These are phyloP conservation scores for Apamea crenata DNA, from an alignment of 2,888 invertebrate species.

Conservation along the genomic window DNA sequence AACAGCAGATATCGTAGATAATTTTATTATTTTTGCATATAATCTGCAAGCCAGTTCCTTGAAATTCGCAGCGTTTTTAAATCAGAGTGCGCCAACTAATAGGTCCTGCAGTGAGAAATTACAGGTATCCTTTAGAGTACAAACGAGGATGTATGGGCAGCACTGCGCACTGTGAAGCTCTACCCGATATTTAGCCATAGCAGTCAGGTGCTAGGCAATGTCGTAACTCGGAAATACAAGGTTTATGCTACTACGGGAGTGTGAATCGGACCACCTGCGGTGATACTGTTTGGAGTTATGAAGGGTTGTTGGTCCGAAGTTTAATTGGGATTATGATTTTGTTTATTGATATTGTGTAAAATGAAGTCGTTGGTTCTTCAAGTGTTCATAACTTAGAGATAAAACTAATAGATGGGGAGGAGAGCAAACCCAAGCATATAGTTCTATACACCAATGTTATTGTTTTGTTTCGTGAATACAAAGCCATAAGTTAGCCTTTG, in stretches of 20 bases:
- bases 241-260: slow-evolving; percentile 48
- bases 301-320: slow-evolving; percentile 36
- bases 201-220: slow-evolving; percentile 36
- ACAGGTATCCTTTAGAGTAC: slow-evolving; percentile 70
- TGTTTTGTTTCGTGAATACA: neutral
- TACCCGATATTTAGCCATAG: slow-evolving; percentile 60
- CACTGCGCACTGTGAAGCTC: slow-evolving; percentile 51
- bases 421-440: neutral
- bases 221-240: slow-evolving; percentile 65
- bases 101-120: slow-evolving; percentile 68
- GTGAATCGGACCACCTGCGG: slow-evolving; percentile 49
- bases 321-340: slow-evolving; percentile 44
- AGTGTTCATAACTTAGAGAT: neutral
- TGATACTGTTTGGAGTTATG: slow-evolving; percentile 53
- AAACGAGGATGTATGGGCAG: slow-evolving; percentile 71
- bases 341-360: slow-evolving; percentile 33
- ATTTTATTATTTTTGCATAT: neutral
- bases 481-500: neutral
- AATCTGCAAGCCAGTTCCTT: neutral
- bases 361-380: neutral
- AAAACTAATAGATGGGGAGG: neutral
- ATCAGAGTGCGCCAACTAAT: slow-evolving; percentile 58
- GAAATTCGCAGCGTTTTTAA: slow-evolving; percentile 10
- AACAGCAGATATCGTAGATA: neutral
- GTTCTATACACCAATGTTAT: neutral